Conservation (phyloP, 2,888 invertebrate species). For the Eulithis prunata region DNA sequence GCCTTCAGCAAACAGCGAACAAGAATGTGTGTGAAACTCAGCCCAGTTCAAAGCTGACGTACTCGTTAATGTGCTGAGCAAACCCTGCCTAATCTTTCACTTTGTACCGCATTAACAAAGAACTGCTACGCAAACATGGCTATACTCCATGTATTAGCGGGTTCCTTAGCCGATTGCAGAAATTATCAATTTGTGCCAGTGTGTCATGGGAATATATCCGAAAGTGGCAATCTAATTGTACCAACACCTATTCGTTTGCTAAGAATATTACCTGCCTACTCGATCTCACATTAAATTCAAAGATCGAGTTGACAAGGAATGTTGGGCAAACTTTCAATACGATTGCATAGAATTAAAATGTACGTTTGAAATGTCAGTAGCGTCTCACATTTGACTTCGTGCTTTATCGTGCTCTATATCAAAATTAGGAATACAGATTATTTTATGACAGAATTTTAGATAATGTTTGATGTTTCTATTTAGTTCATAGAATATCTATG, state of each 20-base stretch:
- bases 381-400: constrained; percentile 49
- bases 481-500: not conserved
- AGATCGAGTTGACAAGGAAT: constrained; percentile 37
- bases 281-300: constrained; percentile 31
- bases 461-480: constrained; percentile 1
- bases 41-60: constrained; percentile 69
- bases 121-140: constrained; percentile 66
- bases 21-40: constrained; percentile 75
- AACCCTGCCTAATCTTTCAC: constrained; percentile 78
- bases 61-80: constrained; percentile 68
- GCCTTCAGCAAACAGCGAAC: constrained; percentile 60
- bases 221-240: constrained; percentile 30
- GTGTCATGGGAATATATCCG: constrained; percentile 55
- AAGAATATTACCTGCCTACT: constrained; percentile 25
- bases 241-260: constrained; percentile 15
- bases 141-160: constrained; percentile 62
- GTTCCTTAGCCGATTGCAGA: constrained; percentile 59
- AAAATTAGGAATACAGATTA: constrained; percentile 13
- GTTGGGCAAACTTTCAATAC: constrained; percentile 40
- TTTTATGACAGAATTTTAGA: no score
- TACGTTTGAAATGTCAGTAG: constrained; percentile 57
- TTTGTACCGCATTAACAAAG: constrained; percentile 77
- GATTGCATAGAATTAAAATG: constrained; percentile 48
- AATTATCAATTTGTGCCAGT: constrained; percentile 60
- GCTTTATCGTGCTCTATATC: constrained; percentile 39